Conservation (phyloP, 2,797 vertebrate genomes). For the Botia almorhae region DNA sequence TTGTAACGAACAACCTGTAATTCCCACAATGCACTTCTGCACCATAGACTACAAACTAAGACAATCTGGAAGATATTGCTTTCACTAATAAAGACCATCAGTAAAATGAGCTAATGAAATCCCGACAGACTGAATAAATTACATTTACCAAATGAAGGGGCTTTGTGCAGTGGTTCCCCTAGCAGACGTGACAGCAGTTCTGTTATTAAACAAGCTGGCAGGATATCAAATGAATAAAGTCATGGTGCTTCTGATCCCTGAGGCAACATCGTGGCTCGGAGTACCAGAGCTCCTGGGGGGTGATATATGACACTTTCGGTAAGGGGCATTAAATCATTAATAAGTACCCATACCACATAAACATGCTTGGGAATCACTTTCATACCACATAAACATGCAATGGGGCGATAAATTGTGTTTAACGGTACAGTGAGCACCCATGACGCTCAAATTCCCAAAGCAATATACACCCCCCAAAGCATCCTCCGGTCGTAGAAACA, state of each 20-base stretch:
- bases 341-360: slow-evolving; percentile 55
- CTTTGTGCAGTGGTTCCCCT: background rate
- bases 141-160: slow-evolving; percentile 10
- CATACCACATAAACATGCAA: slow-evolving; percentile 65
- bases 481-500: slow-evolving; percentile 46
- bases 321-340: slow-evolving; percentile 65
- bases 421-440: slow-evolving; percentile 68
- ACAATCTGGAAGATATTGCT: background rate
- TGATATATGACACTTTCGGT: slow-evolving; percentile 45
- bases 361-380: slow-evolving; percentile 60
- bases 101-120: background rate
- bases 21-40: background rate
- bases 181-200: slow-evolving; percentile 53
- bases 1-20: background rate
- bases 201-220: slow-evolving; percentile 36
- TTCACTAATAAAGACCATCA: slow-evolving; percentile 6
- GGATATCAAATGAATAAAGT: slow-evolving; percentile 9
- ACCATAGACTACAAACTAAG: background rate
- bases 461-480: slow-evolving; percentile 48
- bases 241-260: slow-evolving; percentile 3
- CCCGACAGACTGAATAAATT: slow-evolving; percentile 9
- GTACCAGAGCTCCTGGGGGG: slow-evolving; percentile 18
- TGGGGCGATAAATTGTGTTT: slow-evolving; percentile 71
- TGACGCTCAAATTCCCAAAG: slow-evolving; percentile 64
- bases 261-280: slow-evolving; percentile 25